Conservation (phyloP, 2,797 vertebrate genomes). For the Hipposideros larvatus region DNA sequence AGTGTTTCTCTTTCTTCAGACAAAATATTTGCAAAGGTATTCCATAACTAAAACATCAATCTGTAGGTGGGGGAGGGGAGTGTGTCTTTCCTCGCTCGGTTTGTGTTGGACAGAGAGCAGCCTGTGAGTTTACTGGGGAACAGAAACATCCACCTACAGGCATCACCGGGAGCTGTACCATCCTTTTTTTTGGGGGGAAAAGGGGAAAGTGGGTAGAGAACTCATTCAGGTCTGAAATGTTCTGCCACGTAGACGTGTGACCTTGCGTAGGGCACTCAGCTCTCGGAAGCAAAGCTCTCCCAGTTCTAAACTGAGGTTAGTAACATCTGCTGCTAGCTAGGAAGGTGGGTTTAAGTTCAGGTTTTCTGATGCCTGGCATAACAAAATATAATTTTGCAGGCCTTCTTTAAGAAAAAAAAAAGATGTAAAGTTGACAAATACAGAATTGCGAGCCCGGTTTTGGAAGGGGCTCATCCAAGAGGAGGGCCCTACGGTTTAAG, state of each 20-base stretch:
- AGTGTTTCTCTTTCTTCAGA: conserved; percentile 2
- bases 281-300: neutral
- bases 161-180: neutral
- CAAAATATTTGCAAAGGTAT: conserved; percentile 27
- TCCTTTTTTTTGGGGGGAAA: neutral
- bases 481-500: too few species aligned
- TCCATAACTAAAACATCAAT: neutral
- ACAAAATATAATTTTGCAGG: neutral
- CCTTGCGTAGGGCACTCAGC: neutral
- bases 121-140: too few species aligned
- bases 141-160: accelerated
- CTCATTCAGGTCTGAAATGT: neutral
- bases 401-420: neutral
- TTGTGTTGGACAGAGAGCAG: neutral
- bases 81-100: neutral
- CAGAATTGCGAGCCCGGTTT: neutral
- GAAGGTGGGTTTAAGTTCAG: neutral
- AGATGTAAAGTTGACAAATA: neutral
- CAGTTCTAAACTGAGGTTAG: neutral
- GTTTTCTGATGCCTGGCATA: neutral
- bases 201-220: neutral
- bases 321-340: neutral
- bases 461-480: neutral
- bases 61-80: accelerated
- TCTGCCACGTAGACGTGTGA: neutral